phyloP scores from a whole-genome alignment of 2,888 invertebrate species.

The Cheilosia grossa region DNA sequence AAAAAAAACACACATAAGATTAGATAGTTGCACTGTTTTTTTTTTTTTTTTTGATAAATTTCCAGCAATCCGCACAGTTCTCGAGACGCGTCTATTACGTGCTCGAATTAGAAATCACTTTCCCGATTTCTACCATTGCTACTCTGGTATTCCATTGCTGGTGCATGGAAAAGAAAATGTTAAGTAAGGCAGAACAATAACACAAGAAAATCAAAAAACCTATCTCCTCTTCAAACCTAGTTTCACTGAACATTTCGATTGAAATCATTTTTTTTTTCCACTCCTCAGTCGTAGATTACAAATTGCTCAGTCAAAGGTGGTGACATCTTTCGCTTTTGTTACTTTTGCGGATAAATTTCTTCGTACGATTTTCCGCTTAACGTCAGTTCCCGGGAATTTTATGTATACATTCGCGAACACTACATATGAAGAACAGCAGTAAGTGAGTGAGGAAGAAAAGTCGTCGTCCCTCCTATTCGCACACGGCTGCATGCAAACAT shows the following conservation, averaged over 20 bases:
- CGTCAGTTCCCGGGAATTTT: constrained; percentile 43
- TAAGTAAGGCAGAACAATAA: constrained; percentile 26
- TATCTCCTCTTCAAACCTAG: constrained; percentile 39
- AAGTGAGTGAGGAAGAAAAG: constrained; percentile 28
- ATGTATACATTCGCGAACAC: constrained; percentile 10
- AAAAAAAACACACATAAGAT: no score
- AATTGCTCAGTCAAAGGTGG: constrained; percentile 50
- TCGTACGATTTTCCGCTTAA: constrained; percentile 32
- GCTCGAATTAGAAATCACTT: constrained; percentile 70
- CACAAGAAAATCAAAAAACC: constrained; percentile 16
- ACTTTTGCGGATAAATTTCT: constrained; percentile 26
- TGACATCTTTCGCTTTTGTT: constrained; percentile 32
- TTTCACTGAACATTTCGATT: constrained; percentile 58
- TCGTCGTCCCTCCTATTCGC: background rate
- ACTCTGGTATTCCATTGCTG: constrained; percentile 57
- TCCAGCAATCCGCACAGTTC: constrained; percentile 48
- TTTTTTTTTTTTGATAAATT: constrained; percentile 25
- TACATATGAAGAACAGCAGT: constrained; percentile 47
- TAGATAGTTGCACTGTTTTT: background rate
- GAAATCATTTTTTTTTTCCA: constrained; percentile 30
- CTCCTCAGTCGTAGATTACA: constrained; percentile 30
- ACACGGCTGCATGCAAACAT: constrained; percentile 45
- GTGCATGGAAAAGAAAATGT: constrained; percentile 54
- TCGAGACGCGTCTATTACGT: constrained; percentile 58
- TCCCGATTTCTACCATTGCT: constrained; percentile 61